phyloP scores from a whole-genome alignment of 2,113 vertebrate genomes.

The Suricata suricatta region DNA sequence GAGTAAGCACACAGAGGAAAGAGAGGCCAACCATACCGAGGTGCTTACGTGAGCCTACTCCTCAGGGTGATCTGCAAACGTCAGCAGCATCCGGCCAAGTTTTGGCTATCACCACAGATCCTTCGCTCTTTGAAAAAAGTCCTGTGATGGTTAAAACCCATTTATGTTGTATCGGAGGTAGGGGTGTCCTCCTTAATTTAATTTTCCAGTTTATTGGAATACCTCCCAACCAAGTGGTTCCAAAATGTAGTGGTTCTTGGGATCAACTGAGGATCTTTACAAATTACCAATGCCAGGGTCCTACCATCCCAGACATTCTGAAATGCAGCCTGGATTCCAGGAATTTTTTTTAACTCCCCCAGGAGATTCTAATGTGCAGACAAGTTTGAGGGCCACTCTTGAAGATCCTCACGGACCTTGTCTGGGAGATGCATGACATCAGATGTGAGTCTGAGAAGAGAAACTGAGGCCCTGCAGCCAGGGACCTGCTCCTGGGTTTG shows the following conservation, averaged over 20 bases:
- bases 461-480: neutral
- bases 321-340: neutral
- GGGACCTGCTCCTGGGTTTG: neutral
- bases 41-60: accelerated
- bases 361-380: neutral
- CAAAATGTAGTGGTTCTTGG: neutral
- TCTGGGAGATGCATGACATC: neutral
- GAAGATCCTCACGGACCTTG: neutral
- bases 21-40: accelerated
- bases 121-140: neutral
- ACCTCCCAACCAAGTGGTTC: neutral
- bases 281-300: neutral
- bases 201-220: neutral
- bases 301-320: neutral
- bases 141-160: neutral
- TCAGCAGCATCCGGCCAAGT: neutral
- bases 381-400: neutral
- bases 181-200: neutral
- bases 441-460: neutral
- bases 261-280: neutral
- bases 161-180: neutral
- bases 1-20: neutral
- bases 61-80: neutral
- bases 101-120: neutral
- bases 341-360: neutral